Evolutionary conservation across 2,888 invertebrate species (phyloP), one percentile per base, ranked within the genome.

Genomic region (Ornithoptera alexandrae): DNA sequence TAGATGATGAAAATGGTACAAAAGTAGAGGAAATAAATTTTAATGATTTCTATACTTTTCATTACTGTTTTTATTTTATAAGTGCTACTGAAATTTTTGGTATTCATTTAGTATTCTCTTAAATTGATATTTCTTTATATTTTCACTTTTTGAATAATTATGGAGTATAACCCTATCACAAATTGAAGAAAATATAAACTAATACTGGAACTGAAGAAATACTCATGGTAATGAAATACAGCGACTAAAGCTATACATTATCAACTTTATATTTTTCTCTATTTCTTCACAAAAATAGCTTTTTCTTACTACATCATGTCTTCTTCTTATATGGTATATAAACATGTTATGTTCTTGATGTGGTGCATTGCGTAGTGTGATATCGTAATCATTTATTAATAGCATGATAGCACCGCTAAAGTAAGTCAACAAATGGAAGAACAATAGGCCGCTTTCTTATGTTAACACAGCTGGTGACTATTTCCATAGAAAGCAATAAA

Each of bases 381-480:
- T 72, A 72, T 70, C 72, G 70, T 74, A 62, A 69, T 69, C 65
- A 56, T 69, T 22, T 66, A 69, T 69, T 56, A 62, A 68, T 62
- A 65, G 58, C 65, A 20, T 62, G 69, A 65, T 53, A 65, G 60
- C 67, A 59, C 60, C 68, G 72, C 69, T 69, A 69, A 53, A 39
- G 42, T 66, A 67, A 72, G 69, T 73, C 71, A 74, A 60, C 71
- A 72, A 72, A 65, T 70, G 71, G 69, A 60, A 64, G 68, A 75
- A 75, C 74, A 75, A 75, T 74, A 67, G 64, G 65, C 62, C 62
- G 57, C 58, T 65, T 66, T 68, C 59, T 65, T 62, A 46, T 71
- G 72, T 75, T 74, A 71, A 68, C 58, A 68, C 75, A 75, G 75
- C 69, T 66, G 69, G 69, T 46, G 17, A 39, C 69, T 61, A 65